Evolutionary conservation across 2,888 invertebrate species (phyloP), one percentile per base, ranked within the genome.

Genomic region (Axea sp.): DNA sequence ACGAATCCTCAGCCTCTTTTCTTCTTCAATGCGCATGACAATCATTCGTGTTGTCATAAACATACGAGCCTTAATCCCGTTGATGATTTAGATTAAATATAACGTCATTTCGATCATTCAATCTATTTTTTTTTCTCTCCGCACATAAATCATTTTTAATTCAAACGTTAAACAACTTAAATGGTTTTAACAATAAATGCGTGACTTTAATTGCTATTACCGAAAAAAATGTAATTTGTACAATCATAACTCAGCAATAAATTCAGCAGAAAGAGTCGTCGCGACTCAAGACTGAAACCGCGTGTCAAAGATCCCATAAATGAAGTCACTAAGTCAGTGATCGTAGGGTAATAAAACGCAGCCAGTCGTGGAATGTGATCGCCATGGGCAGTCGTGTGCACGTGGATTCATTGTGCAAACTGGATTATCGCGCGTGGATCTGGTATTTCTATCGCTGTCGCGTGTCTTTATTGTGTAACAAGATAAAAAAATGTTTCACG

Each of bases 241-340:
- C 28, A 45, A 55, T 55, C 45, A n/a, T 45, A 30, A 55, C 7
- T 3, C 19, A 2, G 15, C 39, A 4, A 55, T 51, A 64, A 64
- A 64, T 64, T 64, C 31, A 64, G 51, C 41, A 51, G 26, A 64
- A 43, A 8, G 41, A 14, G 33, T 49, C 39, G 26, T 30, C 14
- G 8, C 22, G 33, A 64, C 22, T 45, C 1, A 26, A 31, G 17
- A 39, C 9, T 1, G 15, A 47, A 7, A 37, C 22, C 12, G 26
- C 28, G 33, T 59, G 67, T 68, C 49, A 59, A 59, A 59, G 67
- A 68, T 57, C 67, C 12, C 45, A 55, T 55, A 53, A 59, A 68
- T 49, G 57, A 59, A 68, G 67, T 67, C 31, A 67, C 39, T 57
- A 67, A 67, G 47, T 55, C 55, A 67, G 55, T 9, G 45, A 57